Evolutionary conservation across 2,888 invertebrate genomes (phyloP).

Genomic region (Scaptomyza cyrtandrae): DNA sequence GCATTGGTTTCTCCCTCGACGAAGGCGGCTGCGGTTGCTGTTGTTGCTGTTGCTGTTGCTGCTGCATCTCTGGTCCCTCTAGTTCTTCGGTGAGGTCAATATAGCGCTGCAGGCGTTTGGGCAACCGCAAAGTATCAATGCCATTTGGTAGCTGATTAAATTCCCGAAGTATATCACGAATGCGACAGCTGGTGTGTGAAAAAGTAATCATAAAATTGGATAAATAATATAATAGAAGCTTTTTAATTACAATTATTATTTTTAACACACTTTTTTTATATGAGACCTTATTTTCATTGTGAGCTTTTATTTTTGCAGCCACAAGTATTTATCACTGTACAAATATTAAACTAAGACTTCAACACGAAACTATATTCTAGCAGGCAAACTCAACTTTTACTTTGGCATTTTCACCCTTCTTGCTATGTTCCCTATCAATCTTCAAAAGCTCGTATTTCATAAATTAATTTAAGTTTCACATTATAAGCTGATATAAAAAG

Average conservation of each 20-base stretch:
- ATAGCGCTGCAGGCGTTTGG: constrained; percentile 88
- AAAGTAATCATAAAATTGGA: background rate
- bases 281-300: background rate
- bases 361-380: background rate
- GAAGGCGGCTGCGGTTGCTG: background rate
- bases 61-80: constrained; percentile 52
- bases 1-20: constrained; percentile 23
- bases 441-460: constrained; percentile 54
- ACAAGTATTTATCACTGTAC: background rate
- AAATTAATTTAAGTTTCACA: constrained; percentile 77
- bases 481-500: constrained; percentile 55
- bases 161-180: constrained; percentile 88
- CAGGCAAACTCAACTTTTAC: background rate
- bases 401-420: constrained; percentile 1
- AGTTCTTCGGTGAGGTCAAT: constrained; percentile 89
- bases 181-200: constrained; percentile 86
- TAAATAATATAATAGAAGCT: background rate
- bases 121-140: constrained; percentile 89
- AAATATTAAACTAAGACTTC: constrained; percentile 2
- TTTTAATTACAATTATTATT: background rate
- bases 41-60: constrained; percentile 20
- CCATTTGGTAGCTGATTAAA: constrained; percentile 91
- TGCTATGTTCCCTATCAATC: constrained; percentile 53
- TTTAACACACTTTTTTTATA: no score
- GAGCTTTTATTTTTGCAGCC: no score